phyloP scores from a whole-genome alignment of 1,140 invertebrate genomes.

The Drosophila littoralis region DNA sequence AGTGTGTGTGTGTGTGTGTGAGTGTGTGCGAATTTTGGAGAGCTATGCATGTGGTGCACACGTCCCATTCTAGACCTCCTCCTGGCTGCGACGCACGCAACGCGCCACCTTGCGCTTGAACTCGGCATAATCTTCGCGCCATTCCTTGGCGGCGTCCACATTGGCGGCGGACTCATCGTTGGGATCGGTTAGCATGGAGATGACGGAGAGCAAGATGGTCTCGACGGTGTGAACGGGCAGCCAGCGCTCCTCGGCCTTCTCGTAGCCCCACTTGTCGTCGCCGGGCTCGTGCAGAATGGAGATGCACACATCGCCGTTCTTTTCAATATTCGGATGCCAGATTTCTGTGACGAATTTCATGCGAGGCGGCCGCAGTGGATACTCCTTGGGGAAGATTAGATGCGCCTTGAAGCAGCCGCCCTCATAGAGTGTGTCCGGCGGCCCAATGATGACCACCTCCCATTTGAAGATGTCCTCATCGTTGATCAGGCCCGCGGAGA shows the following conservation, averaged over 20 bases:
- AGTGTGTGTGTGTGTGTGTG: background rate
- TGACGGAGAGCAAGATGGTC: constrained; percentile 98
- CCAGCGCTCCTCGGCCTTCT: constrained; percentile 99
- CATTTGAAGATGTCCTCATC: constrained; percentile 98
- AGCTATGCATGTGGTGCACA: constrained; percentile 1
- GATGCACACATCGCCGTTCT: constrained; percentile 98
- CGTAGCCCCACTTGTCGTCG: constrained; percentile 97
- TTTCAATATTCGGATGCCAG: constrained; percentile 99
- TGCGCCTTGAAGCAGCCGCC: constrained; percentile 98
- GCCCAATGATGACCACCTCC: constrained; percentile 99
- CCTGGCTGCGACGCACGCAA: constrained; percentile 94
- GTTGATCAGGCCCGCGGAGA: constrained; percentile 99
- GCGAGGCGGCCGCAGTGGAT: constrained; percentile 98
- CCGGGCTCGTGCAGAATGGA: constrained; percentile 99
- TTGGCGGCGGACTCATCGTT: constrained; percentile 99
- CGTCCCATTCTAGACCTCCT: constrained; percentile 49
- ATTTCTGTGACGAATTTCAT: constrained; percentile 99
- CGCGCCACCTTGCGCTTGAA: constrained; percentile 98
- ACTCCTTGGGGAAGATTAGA: constrained; percentile 98
- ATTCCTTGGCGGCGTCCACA: constrained; percentile 95
- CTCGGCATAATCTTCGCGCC: constrained; percentile 94
- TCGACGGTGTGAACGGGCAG: constrained; percentile 99
- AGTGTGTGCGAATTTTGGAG: background rate
- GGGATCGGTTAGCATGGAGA: constrained; percentile 99
- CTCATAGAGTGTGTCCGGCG: constrained; percentile 98